Evolutionary conservation across 2,888 invertebrate species (phyloP), one percentile per base, ranked within the genome.

Genomic region (Anorthoa munda): DNA sequence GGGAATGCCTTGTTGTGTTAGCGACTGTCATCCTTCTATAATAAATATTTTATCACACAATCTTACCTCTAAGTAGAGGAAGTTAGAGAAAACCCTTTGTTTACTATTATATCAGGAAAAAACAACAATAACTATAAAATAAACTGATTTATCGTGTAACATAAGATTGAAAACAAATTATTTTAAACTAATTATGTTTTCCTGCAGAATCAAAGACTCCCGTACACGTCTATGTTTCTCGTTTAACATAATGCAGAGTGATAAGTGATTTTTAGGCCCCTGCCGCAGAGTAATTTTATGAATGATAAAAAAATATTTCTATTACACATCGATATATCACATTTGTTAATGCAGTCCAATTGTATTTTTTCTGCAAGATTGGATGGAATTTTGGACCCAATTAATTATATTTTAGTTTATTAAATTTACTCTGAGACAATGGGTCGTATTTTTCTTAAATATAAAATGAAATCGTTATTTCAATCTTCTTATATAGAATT

Each of bases 381-480:
- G 95, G 96, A 96, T 95, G 96, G 95, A 95, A 93, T 87, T 92
- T 96, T 96, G 95, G 96, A 95, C 96, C 95, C 96, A 94, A 94
- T 94, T 92, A 92, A 91, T 93, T 92, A 89, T 91, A 90, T 90
- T 93, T 92, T 90, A 91, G 86, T 89, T 91, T 88, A 88, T 87
- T 92, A 85, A 89, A 91, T 88, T 92, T 93, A 93, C 94, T 95
- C 95, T 94, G 95, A 93, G 94, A 90, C 90, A 93, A 90, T 90
- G 89, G 92, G 90, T 90, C 89, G 86, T 89, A 85, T 85, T 87
- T 87, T 89, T 86, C 86, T 89, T 90, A 90, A 77, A 86, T 89
- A 90, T 88, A 86, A 91, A 91, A 92, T 90, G 89, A 90, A 91
- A 90, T 90, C 85, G 86, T 90, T 91, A 90, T 89, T 90, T 90